These are phyloP conservation scores for Silurus aristotelis DNA, from an alignment of 2,797 vertebrate genomes.

Conservation along the genomic window DNA sequence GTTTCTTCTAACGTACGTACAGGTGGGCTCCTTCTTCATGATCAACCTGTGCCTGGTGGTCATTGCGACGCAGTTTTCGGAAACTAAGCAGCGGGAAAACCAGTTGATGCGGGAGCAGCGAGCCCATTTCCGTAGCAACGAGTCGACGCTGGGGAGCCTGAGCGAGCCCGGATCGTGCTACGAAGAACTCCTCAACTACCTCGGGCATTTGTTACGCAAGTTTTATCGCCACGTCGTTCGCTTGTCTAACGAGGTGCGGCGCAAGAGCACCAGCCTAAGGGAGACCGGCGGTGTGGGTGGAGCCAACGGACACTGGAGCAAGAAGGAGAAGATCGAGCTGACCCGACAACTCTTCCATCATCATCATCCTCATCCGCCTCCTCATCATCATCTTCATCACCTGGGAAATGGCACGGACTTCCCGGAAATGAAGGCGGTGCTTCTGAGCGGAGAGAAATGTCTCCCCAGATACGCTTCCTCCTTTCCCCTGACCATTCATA, in stretches of 20 bases:
- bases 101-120: conserved; percentile 96
- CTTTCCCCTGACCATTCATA: conserved; percentile 52
- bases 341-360: conserved; percentile 80
- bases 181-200: conserved; percentile 92
- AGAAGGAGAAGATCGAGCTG: conserved; percentile 66
- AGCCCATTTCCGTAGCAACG: conserved; percentile 86
- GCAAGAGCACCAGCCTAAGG: conserved; percentile 70
- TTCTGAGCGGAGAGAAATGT: conserved; percentile 61
- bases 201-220: conserved; percentile 88
- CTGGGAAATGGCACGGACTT: conserved; percentile 57
- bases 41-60: conserved; percentile 99
- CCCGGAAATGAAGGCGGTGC: conserved; percentile 69
- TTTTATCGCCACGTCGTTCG: conserved; percentile 78
- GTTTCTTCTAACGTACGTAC: too few relatives aligned
- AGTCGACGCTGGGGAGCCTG: conserved; percentile 93
- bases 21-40: conserved; percentile 98
- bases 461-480: conserved; percentile 47
- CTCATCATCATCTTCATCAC: conserved; percentile 76
- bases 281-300: conserved; percentile 65
- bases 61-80: conserved; percentile 97
- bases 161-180: conserved; percentile 95
- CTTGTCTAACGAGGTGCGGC: conserved; percentile 70
- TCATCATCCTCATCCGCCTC: conserved; percentile 78
- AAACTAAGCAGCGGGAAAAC: conserved; percentile 97
- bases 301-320: conserved; percentile 56